Conservation (phyloP, 2,888 invertebrate genomes). For the Yponomeuta sedellus region DNA sequence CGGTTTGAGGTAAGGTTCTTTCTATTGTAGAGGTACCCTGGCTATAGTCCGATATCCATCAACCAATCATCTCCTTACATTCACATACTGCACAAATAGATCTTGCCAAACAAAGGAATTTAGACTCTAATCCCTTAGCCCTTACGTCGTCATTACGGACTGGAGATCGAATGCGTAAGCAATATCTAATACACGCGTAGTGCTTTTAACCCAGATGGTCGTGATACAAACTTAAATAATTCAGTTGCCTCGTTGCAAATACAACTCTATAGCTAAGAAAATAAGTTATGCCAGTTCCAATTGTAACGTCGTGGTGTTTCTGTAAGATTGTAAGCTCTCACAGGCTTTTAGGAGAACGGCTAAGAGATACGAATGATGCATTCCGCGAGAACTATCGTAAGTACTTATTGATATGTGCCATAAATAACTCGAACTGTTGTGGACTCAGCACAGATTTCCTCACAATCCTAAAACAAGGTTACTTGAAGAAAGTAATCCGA, state of each 20-base stretch:
- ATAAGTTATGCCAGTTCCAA: not conserved
- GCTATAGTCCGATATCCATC: not conserved
- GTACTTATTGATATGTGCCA: not conserved
- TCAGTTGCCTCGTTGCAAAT: not conserved
- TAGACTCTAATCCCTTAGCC: not conserved
- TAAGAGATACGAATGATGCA: not conserved
- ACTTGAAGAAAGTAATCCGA: too few relatives aligned
- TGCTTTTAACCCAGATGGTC: slow-evolving; percentile 12
- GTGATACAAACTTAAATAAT: not conserved
- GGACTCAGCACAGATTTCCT: not conserved
- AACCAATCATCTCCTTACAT: not conserved
- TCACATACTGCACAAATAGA: not conserved
- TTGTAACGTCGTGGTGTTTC: not conserved
- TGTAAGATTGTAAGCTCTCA: slow-evolving; percentile 4
- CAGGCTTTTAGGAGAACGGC: slow-evolving; percentile 3
- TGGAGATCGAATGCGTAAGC: not conserved
- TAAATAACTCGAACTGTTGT: not conserved
- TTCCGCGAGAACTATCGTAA: not conserved
- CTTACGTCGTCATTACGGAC: not conserved
- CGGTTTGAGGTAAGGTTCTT: too few relatives aligned
- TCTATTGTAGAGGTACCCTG: not conserved
- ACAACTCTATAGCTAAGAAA: not conserved
- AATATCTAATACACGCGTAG: slow-evolving; percentile 7
- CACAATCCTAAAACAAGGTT: not conserved
- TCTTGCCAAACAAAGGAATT: not conserved